These are phyloP conservation scores for Lepus oiostolus DNA, from an alignment of 2,797 vertebrate genomes.

Conservation along the genomic window DNA sequence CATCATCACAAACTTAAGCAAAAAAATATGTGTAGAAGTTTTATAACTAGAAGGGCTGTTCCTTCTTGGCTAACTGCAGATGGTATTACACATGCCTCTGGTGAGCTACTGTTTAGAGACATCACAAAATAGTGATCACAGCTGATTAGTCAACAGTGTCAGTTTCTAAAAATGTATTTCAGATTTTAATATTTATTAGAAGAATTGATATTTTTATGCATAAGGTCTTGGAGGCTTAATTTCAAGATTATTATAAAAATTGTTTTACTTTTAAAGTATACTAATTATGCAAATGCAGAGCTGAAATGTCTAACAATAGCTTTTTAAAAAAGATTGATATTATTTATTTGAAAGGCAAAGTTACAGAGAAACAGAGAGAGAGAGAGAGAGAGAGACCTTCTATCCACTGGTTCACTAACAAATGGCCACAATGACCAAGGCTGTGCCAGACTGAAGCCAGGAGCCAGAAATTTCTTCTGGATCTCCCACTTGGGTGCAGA, in stretches of 20 bases:
- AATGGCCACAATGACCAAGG: too few species aligned
- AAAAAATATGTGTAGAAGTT: background rate
- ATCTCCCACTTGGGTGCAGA: too few species aligned
- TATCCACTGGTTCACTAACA: too few species aligned
- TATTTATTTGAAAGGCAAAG: too few species aligned
- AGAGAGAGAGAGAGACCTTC: too few species aligned
- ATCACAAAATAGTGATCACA: background rate
- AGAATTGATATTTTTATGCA: background rate
- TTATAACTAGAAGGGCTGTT: background rate
- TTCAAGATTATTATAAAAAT: background rate
- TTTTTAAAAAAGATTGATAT: too few species aligned
- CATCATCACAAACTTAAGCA: background rate
- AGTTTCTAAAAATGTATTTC: background rate
- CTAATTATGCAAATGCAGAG: background rate
- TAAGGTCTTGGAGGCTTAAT: background rate
- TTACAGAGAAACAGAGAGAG: too few species aligned
- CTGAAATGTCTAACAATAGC: background rate
- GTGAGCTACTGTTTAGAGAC: background rate
- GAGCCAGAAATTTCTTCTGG: too few species aligned
- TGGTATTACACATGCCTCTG: background rate
- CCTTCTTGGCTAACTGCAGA: background rate
- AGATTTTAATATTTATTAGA: background rate
- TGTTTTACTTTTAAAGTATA: constrained; percentile 12
- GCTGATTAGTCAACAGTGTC: background rate
- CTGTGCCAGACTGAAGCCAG: too few species aligned